phyloP scores from a whole-genome alignment of 23 tunicate genomes.

The Clavelina lepadiformis region DNA sequence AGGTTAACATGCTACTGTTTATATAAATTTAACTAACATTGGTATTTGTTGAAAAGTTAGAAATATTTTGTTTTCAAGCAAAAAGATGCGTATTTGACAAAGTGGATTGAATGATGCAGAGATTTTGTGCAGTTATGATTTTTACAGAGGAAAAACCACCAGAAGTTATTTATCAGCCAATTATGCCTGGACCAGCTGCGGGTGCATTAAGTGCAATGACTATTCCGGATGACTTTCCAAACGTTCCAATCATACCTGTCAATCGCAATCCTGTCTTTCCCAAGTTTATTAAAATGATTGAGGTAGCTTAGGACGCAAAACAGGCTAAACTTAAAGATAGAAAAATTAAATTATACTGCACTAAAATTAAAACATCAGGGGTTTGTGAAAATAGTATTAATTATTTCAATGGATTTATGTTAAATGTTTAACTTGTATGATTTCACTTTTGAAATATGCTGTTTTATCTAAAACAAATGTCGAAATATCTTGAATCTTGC shows the following conservation, averaged over 20 bases:
- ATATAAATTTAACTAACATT: no score
- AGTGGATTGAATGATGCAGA: neutral
- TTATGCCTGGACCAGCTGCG: slow-evolving; percentile 1
- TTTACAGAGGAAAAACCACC: slow-evolving; percentile 7
- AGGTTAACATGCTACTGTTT: no score
- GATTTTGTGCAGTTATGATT: neutral
- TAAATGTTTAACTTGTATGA: no score
- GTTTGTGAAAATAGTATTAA: neutral
- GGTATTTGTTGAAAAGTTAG: neutral
- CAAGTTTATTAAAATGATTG: slow-evolving; percentile 92
- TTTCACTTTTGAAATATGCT: no score
- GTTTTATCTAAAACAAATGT: neutral
- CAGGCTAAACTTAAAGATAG: no score
- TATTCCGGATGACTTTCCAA: slow-evolving; percentile 81
- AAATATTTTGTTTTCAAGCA: neutral
- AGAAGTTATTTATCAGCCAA: slow-evolving; percentile 11
- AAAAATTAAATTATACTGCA: no score
- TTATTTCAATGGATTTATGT: no score
- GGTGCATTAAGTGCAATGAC: slow-evolving; percentile 69
- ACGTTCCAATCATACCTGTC: slow-evolving; percentile 85
- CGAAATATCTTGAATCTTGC: neutral
- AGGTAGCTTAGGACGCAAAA: slow-evolving; percentile 31
- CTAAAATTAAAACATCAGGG: neutral
- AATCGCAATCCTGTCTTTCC: slow-evolving; percentile 93
- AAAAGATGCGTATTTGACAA: no score